Evolutionary conservation across 2,797 vertebrate species (phyloP).

Genomic region (Rhinoraja longicauda): DNA sequence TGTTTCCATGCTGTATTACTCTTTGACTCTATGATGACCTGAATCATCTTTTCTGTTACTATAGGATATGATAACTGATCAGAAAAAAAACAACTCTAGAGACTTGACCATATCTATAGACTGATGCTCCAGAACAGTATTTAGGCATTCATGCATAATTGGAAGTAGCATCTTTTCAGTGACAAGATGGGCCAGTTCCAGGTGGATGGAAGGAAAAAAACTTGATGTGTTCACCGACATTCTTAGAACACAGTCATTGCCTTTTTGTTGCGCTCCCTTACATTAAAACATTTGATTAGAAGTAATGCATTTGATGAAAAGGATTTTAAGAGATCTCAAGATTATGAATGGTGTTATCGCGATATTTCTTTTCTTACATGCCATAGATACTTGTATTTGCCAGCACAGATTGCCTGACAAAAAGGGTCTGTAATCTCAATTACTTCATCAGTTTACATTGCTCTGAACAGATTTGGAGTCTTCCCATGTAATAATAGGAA

Average conservation of each 20-base stretch:
- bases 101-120: background rate
- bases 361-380: background rate
- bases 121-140: background rate
- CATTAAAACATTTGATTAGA: background rate
- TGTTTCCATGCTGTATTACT: too few species aligned
- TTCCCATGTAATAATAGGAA: background rate
- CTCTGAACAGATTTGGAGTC: background rate
- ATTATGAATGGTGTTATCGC: background rate
- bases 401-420: background rate
- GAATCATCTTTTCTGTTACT: too few species aligned
- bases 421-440: background rate
- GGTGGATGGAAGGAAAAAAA: background rate
- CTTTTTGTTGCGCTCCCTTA: background rate
- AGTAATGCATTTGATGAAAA: background rate
- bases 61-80: too few species aligned
- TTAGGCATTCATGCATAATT: background rate
- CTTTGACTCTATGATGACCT: background rate
- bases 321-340: background rate
- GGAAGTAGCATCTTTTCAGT: background rate
- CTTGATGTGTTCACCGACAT: background rate
- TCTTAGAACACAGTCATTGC: background rate
- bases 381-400: background rate
- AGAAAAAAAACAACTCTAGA: background rate
- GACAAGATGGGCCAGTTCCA: background rate
- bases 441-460: background rate